phyloP scores from a whole-genome alignment of 1,140 invertebrate species.

The Ectropis grisescens region DNA sequence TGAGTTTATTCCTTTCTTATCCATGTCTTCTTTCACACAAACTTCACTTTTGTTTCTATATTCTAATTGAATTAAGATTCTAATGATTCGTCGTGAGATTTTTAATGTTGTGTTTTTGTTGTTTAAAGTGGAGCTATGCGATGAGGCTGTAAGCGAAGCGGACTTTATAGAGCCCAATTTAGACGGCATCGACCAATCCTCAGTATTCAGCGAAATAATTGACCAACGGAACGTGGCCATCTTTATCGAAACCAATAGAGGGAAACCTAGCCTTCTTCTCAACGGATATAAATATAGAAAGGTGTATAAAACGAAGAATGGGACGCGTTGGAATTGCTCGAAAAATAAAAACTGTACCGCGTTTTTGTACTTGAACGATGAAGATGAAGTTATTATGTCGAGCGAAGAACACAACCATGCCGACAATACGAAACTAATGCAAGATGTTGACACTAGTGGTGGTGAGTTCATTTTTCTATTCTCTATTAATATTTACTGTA shows the following conservation, averaged over 20 bases:
- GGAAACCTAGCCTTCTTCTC: slow-evolving; percentile 34
- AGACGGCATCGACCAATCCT: too few relatives aligned
- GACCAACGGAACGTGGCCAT: background rate
- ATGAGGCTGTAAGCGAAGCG: too few relatives aligned
- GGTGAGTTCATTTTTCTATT: slow-evolving; percentile 21
- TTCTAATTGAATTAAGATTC: too few relatives aligned
- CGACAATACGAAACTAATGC: slow-evolving; percentile 2
- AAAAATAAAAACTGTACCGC: slow-evolving; percentile 25
- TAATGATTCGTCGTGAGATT: too few relatives aligned
- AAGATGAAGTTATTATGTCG: slow-evolving; percentile 35
- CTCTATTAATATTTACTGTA: too few relatives aligned
- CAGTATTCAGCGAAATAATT: too few relatives aligned
- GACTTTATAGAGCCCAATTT: too few relatives aligned
- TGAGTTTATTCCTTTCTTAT: too few relatives aligned
- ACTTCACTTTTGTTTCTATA: too few relatives aligned
- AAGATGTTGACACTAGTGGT: slow-evolving; percentile 11
- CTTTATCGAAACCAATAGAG: slow-evolving; percentile 24
- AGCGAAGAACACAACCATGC: slow-evolving; percentile 25
- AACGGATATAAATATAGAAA: slow-evolving; percentile 36
- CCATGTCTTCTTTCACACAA: too few relatives aligned
- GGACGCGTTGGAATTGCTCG: slow-evolving; percentile 37
- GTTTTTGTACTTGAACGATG: slow-evolving; percentile 31
- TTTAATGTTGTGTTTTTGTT: too few relatives aligned
- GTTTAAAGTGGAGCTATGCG: too few relatives aligned
- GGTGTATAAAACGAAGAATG: slow-evolving; percentile 25